Base-by-base conservation (phyloP, 2,888 invertebrate genomes). In the Ormyrus thymus region DNA sequence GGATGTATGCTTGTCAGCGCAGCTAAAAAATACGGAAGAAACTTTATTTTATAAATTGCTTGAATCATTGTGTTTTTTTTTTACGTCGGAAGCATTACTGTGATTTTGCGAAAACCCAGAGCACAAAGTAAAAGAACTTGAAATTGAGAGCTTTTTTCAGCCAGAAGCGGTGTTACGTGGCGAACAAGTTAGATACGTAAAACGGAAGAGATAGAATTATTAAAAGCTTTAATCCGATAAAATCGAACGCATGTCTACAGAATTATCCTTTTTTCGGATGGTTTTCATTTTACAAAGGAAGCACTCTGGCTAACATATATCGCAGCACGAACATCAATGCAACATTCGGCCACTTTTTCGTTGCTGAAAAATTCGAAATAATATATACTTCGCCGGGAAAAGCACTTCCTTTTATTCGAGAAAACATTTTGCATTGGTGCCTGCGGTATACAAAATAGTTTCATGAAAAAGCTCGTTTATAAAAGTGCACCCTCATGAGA, bases 41-140 rank as follows among this genome's bases (percentile, higher is more conserved):
- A 74, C 7, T 74, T 74, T 56, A 77, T 74, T 80, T 73, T 68
- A 73, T 46, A 80, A 48, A 64, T 70, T 51, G 46, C 59, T n/a
- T 6, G 15, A 6, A 55, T 69, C 11, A 7, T 53, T 58, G 7
- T 29, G 50, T 61, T 70, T 7, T 58, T 65, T 62, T 55, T 62
- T 48, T 51, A 9, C 59, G 59, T 3, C 66, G 46, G 46, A 74
- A 77, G 76, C 77, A 70, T 76, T 69, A 69, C 62, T 69, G 51
- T 70, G 61, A 74, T 70, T 13, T 15, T 70, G 80, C 65, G 51
- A 70, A 13, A 69, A 70, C 46, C 56, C 29, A 15, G 58, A 6
- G 56, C 45, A 43, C 15, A 45, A 15, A 72, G 68, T 61, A 50
- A 11, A 29, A 29, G 29, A 29, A 4, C 29, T 29, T 29, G 29